These are phyloP conservation scores for Drosophila cognata DNA, from an alignment of 2,888 invertebrate genomes.

Conservation along the genomic window DNA sequence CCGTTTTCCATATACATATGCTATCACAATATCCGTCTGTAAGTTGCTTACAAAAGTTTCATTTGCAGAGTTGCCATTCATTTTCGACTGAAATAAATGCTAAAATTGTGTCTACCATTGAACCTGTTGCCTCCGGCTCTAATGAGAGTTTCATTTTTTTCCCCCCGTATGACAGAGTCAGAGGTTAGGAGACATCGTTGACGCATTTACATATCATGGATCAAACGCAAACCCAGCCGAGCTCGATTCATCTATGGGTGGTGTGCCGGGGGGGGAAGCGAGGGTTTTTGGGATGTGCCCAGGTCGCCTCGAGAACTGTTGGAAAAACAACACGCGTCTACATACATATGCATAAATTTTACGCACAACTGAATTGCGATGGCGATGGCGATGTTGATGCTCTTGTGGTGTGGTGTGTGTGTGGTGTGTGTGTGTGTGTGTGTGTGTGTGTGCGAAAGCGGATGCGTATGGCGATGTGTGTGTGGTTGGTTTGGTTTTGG, in stretches of 20 bases:
- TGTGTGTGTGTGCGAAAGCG: conserved; percentile 17
- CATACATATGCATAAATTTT: conserved; percentile 60
- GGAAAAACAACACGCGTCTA: conserved; percentile 53
- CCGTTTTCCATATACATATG: background rate
- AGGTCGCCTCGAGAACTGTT: conserved; percentile 20
- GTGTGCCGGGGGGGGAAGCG: background rate
- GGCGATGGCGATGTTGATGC: conserved; percentile 10
- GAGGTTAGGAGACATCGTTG: conserved; percentile 50
- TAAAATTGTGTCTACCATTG: background rate
- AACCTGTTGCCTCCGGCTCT: conserved; percentile 48
- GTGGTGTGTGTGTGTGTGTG: conserved; percentile 11
- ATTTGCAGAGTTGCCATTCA: background rate
- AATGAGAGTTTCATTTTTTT: conserved; percentile 37
- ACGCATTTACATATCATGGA: conserved; percentile 64
- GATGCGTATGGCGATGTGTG: conserved; percentile 14
- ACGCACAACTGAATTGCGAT: conserved; percentile 54
- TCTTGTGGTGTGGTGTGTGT: conserved; percentile 11
- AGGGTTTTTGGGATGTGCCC: background rate
- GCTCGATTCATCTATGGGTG: background rate
- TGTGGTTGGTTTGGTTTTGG: conserved; percentile 28
- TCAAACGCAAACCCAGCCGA: conserved; percentile 40
- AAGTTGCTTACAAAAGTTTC: background rate
- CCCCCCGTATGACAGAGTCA: conserved; percentile 23
- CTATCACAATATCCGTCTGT: background rate
- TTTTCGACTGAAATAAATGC: background rate